Evolutionary conservation across 2,888 invertebrate species (phyloP).

Genomic region (Thymelicus acteon): DNA sequence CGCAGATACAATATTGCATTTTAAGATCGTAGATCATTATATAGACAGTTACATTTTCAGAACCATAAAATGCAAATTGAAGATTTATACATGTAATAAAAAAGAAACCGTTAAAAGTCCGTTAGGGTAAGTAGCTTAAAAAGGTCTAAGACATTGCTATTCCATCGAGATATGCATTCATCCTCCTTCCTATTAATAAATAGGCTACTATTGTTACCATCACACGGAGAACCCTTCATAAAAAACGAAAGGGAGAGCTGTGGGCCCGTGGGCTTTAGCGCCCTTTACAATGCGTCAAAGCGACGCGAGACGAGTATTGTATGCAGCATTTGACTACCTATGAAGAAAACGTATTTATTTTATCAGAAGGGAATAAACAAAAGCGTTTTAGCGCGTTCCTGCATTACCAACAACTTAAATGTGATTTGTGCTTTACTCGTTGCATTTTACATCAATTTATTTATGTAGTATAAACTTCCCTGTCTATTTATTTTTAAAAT

Average conservation of each 20-base stretch:
- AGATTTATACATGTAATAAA: background rate
- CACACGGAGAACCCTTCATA: conserved; percentile 21
- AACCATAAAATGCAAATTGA: no score
- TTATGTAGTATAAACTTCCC: background rate
- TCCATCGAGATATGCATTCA: conserved; percentile 16
- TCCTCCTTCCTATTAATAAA: conserved; percentile 16
- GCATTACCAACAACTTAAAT: background rate
- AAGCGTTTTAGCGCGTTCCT: conserved; percentile 6
- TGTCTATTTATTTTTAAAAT: background rate
- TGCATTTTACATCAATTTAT: background rate
- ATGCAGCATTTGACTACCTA: background rate
- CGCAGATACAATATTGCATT: no score
- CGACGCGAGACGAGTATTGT: background rate
- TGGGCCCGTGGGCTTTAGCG: background rate
- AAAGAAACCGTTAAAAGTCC: background rate
- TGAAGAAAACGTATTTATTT: conserved; percentile 9
- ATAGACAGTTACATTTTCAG: no score
- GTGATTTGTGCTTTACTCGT: background rate
- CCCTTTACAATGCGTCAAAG: conserved; percentile 6
- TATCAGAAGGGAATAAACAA: conserved; percentile 18
- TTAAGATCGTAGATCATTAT: no score
- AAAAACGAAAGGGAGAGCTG: conserved; percentile 15
- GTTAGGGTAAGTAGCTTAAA: conserved; percentile 1
- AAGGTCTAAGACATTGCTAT: conserved; percentile 8
- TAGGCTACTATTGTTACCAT: conserved; percentile 19